A percentile compares a stretch with the other conserved stretches of the same genome.
These are phyloP conservation scores for Sesamia nonagrioides DNA, from an alignment of 1,140 invertebrate genomes.

Conservation along the genomic window DNA sequence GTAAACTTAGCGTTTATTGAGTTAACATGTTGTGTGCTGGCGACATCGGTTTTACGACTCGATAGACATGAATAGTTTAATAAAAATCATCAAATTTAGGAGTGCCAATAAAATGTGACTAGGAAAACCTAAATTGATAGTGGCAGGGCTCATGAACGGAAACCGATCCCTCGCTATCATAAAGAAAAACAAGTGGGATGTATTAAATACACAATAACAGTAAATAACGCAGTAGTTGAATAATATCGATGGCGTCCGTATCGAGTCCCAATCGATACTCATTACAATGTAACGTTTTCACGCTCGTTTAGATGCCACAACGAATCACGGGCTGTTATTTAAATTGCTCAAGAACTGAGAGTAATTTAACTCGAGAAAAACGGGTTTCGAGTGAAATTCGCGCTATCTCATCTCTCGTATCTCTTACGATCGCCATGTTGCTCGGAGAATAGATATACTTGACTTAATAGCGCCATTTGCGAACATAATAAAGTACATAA, in stretches of 20 bases:
- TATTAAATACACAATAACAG: slow-evolving; percentile 52
- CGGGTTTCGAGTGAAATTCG: slow-evolving; percentile 61
- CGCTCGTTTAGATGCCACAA: slow-evolving; percentile 57
- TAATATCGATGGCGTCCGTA: slow-evolving; percentile 49
- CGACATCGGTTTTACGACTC: slow-evolving; percentile 48
- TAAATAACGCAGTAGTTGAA: slow-evolving; percentile 57
- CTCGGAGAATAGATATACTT: slow-evolving; percentile 51
- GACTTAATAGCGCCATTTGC: slow-evolving; percentile 55
- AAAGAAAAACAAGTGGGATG: slow-evolving; percentile 44
- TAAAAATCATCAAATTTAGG: slow-evolving; percentile 49
- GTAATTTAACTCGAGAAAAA: slow-evolving; percentile 65
- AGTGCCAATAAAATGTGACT: slow-evolving; percentile 40
- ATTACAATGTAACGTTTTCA: slow-evolving; percentile 61
- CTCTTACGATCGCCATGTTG: slow-evolving; percentile 46
- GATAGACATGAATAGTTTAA: slow-evolving; percentile 50
- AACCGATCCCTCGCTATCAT: slow-evolving; percentile 28
- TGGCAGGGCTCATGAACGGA: slow-evolving; percentile 6
- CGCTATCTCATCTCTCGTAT: slow-evolving; percentile 63
- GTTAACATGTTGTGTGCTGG: slow-evolving; percentile 48
- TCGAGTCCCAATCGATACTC: slow-evolving; percentile 48
- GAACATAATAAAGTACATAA: slow-evolving; percentile 61
- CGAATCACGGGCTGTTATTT: slow-evolving; percentile 63
- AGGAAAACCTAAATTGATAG: not conserved
- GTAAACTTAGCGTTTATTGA: slow-evolving; percentile 61
- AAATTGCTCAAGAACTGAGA: slow-evolving; percentile 61